These are phyloP conservation scores for Catharus minimus DNA, from an alignment of 2,113 vertebrate species.

Conservation along the genomic window DNA sequence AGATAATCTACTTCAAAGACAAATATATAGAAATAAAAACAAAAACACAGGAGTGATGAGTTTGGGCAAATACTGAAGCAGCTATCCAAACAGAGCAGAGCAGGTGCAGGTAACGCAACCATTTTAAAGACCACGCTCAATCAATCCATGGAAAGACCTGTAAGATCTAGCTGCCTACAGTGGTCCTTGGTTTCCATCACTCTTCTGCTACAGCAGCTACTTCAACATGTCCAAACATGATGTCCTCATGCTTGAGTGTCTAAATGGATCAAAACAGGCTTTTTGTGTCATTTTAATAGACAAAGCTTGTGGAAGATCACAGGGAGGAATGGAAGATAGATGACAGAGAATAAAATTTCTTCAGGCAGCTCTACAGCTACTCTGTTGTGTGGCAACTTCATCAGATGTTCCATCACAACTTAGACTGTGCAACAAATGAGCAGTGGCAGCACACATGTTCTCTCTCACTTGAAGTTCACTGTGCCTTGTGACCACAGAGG, in stretches of 20 bases:
- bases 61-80: slow-evolving; percentile 16
- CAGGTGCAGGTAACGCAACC: background rate
- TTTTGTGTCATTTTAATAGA: background rate
- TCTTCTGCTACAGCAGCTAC: background rate
- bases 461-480: background rate
- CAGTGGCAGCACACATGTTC: background rate
- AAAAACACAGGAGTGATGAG: background rate
- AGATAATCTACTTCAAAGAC: slow-evolving; percentile 35
- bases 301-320: background rate
- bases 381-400: background rate
- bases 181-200: background rate
- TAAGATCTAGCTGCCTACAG: background rate
- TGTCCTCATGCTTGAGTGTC: background rate
- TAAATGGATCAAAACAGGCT: background rate
- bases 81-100: slow-evolving; percentile 10
- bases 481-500: background rate
- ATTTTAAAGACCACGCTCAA: background rate
- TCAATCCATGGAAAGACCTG: background rate
- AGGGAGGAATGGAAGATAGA: background rate
- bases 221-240: background rate
- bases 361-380: background rate
- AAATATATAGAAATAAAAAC: background rate
- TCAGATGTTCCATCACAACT: background rate
- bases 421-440: background rate
- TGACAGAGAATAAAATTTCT: background rate